Evolutionary conservation across 2,888 invertebrate genomes (phyloP).

Genomic region (Drosophila macrospina): DNA sequence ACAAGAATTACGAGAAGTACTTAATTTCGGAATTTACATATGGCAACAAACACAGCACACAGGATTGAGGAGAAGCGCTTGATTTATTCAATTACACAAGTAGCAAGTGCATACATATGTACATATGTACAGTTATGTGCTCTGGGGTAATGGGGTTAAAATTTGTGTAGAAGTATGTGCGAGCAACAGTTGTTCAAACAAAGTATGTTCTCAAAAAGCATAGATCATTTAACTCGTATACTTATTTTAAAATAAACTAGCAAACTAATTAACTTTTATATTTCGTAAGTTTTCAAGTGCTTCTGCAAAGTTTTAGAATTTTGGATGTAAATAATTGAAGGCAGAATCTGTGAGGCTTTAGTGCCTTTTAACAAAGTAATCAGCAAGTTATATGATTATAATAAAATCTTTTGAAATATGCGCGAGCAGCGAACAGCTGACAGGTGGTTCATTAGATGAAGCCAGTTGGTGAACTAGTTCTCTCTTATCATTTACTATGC

Average conservation of each 20-base stretch:
- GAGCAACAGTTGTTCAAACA: constrained; percentile 14
- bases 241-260: constrained; percentile 19
- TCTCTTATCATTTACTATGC: constrained; percentile 46
- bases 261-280: constrained; percentile 33
- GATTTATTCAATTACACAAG: constrained; percentile 46
- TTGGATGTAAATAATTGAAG: constrained; percentile 24
- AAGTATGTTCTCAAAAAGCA: constrained; percentile 6
- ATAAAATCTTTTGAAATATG: constrained; percentile 40
- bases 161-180: background rate
- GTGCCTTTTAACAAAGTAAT: constrained; percentile 31
- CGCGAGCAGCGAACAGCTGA: constrained; percentile 3
- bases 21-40: constrained; percentile 8
- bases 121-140: background rate
- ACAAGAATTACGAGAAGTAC: background rate
- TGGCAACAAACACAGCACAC: constrained; percentile 23
- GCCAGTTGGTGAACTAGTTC: constrained; percentile 47
- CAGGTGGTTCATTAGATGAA: constrained; percentile 31
- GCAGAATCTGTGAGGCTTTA: constrained; percentile 8
- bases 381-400: constrained; percentile 37
- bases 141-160: background rate
- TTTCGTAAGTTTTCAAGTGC: constrained; percentile 17
- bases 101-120: too few species aligned
- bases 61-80: background rate
- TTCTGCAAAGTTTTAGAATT: constrained; percentile 8
- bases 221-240: constrained; percentile 14